Evolutionary conservation across 2,113 vertebrate species (phyloP).

Genomic region (Arothron firmamentum): DNA sequence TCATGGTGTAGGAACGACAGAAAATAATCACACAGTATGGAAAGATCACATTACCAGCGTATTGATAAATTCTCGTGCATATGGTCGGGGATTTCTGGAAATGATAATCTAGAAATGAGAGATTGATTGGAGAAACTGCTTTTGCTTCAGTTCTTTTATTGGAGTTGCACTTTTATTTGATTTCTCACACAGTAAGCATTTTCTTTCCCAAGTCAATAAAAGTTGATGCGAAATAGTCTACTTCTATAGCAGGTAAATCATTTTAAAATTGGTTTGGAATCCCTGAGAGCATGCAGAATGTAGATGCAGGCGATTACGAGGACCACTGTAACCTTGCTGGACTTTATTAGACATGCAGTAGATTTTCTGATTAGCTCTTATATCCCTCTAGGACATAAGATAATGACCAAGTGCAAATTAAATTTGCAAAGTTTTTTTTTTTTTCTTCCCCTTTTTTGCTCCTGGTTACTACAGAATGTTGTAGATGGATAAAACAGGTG

Average conservation of each 20-base stretch:
- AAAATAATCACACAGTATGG: too few species aligned
- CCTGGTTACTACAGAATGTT: constrained; percentile 21
- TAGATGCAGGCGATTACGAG: constrained; percentile 64
- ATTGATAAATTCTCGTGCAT: constrained; percentile 24
- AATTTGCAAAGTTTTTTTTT: constrained; percentile 35
- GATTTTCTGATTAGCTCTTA: constrained; percentile 61
- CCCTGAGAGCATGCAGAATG: constrained; percentile 52
- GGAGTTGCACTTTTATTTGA: constrained; percentile 54
- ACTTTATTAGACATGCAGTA: constrained; percentile 43
- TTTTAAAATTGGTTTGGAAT: constrained; percentile 71
- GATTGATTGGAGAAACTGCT: too few species aligned
- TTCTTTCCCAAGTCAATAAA: constrained; percentile 65
- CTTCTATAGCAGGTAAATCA: constrained; percentile 71
- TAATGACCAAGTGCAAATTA: constrained; percentile 51
- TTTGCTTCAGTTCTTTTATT: constrained; percentile 21
- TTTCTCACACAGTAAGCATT: constrained; percentile 58
- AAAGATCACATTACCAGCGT: too few species aligned
- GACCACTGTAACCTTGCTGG: constrained; percentile 51
- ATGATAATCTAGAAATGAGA: too few species aligned
- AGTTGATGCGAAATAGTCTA: constrained; percentile 65
- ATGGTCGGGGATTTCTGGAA: constrained; percentile 49
- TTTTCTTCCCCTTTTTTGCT: constrained; percentile 20
- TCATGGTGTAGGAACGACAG: too few species aligned
- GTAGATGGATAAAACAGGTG: constrained; percentile 46
- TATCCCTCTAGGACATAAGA: constrained; percentile 40